These are phyloP conservation scores for Hirudo medicinalis DNA, from an alignment of 1,140 invertebrate species.

Conservation along the genomic window DNA sequence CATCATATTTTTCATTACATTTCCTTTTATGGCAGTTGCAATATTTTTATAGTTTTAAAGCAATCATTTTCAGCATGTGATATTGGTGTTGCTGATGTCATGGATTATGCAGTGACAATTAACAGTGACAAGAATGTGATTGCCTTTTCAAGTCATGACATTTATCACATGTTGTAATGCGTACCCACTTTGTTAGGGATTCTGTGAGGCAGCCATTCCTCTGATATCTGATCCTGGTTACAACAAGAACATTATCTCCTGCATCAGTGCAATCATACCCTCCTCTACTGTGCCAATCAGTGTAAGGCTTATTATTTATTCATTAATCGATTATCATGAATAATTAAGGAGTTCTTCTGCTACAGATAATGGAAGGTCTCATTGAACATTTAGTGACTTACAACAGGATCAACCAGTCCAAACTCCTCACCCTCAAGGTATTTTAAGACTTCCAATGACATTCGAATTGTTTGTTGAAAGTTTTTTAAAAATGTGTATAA, in stretches of 20 bases:
- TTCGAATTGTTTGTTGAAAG: background rate
- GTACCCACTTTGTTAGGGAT: constrained; percentile 27
- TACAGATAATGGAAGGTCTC: constrained; percentile 22
- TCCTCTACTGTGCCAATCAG: constrained; percentile 31
- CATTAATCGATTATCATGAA: background rate
- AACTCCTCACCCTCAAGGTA: constrained; percentile 15
- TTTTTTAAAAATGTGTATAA: background rate
- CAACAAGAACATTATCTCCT: constrained; percentile 35
- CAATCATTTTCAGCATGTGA: no score
- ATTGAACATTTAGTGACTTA: constrained; percentile 22
- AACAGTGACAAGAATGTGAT: no score
- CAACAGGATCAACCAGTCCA: constrained; percentile 19
- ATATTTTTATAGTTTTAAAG: no score
- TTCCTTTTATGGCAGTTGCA: no score
- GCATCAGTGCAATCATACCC: constrained; percentile 34
- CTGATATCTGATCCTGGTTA: constrained; percentile 31
- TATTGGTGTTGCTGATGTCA: no score
- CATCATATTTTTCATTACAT: no score
- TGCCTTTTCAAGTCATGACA: no score
- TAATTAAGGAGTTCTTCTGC: background rate
- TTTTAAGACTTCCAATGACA: background rate
- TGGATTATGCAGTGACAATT: no score
- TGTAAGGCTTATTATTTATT: constrained; percentile 26
- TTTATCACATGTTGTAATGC: no score
- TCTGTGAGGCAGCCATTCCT: constrained; percentile 33